Conservation (phyloP, 2,797 vertebrate genomes). For the Sebastes trivittatus region DNA sequence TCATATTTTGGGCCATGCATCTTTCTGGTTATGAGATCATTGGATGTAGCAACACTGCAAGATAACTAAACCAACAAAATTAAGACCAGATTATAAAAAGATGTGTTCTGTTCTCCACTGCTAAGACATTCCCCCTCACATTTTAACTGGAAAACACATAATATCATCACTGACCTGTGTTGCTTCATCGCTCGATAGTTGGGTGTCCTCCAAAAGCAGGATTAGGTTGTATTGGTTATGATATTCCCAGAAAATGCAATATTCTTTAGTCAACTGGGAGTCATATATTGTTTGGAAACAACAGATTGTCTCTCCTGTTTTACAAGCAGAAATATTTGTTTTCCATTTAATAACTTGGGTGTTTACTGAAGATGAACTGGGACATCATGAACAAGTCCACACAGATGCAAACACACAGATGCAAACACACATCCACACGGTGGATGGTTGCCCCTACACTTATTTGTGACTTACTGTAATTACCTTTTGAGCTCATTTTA, state of each 20-base stretch:
- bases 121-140: no score
- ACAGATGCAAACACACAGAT: neutral
- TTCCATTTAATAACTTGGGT: neutral
- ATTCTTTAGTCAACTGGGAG: neutral
- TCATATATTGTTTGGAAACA: neutral
- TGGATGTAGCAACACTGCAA: neutral
- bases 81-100: neutral
- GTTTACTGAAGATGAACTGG: neutral
- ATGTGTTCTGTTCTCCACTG: neutral
- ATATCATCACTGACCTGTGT: neutral
- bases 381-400: neutral
- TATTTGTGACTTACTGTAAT: neutral
- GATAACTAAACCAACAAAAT: neutral
- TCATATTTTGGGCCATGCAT: no score
- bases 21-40: neutral
- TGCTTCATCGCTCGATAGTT: neutral
- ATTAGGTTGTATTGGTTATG: no score
- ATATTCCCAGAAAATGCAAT: conserved; percentile 1
- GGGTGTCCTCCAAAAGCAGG: neutral
- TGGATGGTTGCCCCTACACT: neutral
- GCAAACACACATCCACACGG: neutral
- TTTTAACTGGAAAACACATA: no score
- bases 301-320: neutral
- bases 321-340: neutral
- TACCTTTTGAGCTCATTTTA: neutral